Evolutionary conservation across 2,113 vertebrate species (phyloP), one percentile per base, ranked within the genome.

Genomic region (Aspiorhynchus laticeps): DNA sequence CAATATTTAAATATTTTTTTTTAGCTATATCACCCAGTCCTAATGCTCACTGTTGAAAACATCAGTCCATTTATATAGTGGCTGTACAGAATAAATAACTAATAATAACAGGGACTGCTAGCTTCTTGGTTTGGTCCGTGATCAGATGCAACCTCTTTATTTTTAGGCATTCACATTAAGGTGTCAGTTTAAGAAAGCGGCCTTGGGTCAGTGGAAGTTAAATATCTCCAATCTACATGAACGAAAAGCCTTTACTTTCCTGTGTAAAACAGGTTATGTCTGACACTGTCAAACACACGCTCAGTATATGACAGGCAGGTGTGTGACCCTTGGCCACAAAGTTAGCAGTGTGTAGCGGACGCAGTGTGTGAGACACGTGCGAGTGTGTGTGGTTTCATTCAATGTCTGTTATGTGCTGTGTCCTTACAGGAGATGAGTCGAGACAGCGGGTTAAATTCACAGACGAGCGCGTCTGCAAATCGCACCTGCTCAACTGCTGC

Each of bases 391-490:
- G 88, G 88, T 90, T 87, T 85, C 85, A 92, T 93, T 95, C 83
- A 94, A 17, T 84, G 69, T 88, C 80, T 89, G 78, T 83, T 91
- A 91, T 93, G 95, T 95, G 94, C 94, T 96, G 87, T 96, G 95
- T 97, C 93, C 97, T 99, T 94, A 69, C 97, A 99, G 98, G 98
- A 86, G 98, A 99, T 89, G 98, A 99, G 94, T 98, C 97, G 90
- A 97, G 98, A 85, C 98, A 99, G 96, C 96, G 98, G 95, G 97
- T 99, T 93, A 99, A 99, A 96, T 99, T 97, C 90, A 96, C 96
- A 48, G 98, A 99, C 11, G 98, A 99, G 83, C 96, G 98, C 31
- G 98, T 99, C 93, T 99, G 98, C 97, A 99, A 99, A 96, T 99
- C 98, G 93, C 98, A 99, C 91, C 98, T 99, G 7, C 96, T 99